These are phyloP conservation scores for Alligator mississippiensis DNA, from an alignment of 2,113 vertebrate genomes.

Conservation along the genomic window DNA sequence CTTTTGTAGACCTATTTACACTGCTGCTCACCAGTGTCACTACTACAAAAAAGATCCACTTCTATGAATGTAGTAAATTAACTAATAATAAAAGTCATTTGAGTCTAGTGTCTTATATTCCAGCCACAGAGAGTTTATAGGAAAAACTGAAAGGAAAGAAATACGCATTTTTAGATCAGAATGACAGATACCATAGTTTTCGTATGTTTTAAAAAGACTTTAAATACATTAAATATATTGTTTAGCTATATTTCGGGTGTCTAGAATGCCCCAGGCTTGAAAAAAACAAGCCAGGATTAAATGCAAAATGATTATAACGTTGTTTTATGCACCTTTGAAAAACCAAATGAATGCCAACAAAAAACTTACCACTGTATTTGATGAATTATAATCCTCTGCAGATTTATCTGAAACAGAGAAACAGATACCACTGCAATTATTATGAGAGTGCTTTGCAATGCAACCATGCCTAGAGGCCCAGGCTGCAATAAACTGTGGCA, in stretches of 20 bases:
- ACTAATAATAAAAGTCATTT: neutral
- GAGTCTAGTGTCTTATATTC: neutral
- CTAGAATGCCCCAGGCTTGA: neutral
- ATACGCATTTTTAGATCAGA: neutral
- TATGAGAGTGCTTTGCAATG: accelerated
- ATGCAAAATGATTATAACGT: neutral
- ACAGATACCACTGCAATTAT: neutral
- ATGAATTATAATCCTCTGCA: conserved; percentile 88
- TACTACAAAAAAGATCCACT: neutral
- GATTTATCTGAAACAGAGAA: conserved; percentile 87
- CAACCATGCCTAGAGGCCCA: neutral
- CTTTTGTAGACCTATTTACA: neutral
- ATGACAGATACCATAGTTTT: neutral
- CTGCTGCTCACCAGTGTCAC: neutral
- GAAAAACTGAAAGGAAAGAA: neutral
- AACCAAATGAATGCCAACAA: neutral
- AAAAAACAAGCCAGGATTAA: neutral
- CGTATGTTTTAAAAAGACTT: neutral
- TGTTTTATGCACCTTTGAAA: neutral
- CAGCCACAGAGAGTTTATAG: neutral
- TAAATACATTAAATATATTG: neutral
- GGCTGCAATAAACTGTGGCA: too few species aligned
- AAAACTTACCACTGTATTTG: conserved; percentile 86
- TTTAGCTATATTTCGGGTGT: neutral
- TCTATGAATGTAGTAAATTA: neutral